Base-by-base conservation (phyloP, 1,140 invertebrate species). In the Leptopilina boulardi region DNA sequence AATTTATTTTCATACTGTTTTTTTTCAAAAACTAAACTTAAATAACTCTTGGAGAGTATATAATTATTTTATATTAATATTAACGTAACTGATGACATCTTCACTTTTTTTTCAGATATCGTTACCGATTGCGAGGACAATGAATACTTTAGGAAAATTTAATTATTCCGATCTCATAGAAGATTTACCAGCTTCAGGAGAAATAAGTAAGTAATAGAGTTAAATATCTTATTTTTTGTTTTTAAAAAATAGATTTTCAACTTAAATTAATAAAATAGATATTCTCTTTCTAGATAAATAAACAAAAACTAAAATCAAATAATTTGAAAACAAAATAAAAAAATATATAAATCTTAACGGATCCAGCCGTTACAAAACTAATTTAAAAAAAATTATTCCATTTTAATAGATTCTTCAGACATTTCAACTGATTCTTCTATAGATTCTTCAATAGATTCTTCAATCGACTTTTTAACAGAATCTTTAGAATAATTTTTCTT, bases 401-500 rank as follows among this genome's bases (percentile, higher is more conserved):
- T 13, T 47, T 30, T 54, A 10, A 77, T 23, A 6, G 80, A 80
- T 76, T 84, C 44, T 3, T 51, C 3, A n/a, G n/a, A n/a, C n/a
- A n/a, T n/a, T n/a, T n/a, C n/a, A n/a, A 77, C 34, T 5, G 80
- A 80, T 76, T 84, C 44, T 3, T 51, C 3, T 30, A 51, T 34
- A 82, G 23, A 70, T 80, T 80, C 0, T 41, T 56, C 34, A 38
- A 38, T 38, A 9, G 81, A 78, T 75, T 84, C 44, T 3, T 51
- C 3, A 38, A 51, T 42, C 80, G 23, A 66, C 78, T 79, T 0
- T 51, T 34, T 59, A 5, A 77, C 26, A 9, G 81, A 80, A 76
- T 84, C 47, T 5, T 56, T 2, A 34, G 38, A 30, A 81, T 18
- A 47, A 79, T 80, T 0, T 18, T 51, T 3, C 26, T 47, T 30